Percentiles rank a stretch among this genome's conserved stretches.
These are phyloP conservation scores for Rallus limicola DNA, from an alignment of 2,113 vertebrate genomes.

Conservation along the genomic window DNA sequence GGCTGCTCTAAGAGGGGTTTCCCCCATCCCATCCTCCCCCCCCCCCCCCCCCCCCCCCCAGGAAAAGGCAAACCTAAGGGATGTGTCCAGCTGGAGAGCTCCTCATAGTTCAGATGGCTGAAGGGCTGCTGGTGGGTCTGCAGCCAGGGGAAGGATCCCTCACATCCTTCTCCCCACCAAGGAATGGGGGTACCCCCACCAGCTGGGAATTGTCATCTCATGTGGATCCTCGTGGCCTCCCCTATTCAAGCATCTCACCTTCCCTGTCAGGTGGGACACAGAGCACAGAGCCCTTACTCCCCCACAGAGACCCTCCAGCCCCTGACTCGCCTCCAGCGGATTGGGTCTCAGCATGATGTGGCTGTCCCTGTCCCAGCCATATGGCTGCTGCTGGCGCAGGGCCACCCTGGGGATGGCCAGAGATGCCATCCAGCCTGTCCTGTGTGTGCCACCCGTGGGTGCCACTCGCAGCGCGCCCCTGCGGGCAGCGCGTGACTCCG, in stretches of 20 bases:
- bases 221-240: accelerated
- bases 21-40: too few species aligned
- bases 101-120: neutral
- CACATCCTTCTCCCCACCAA: too few species aligned
- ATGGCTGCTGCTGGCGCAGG: too few species aligned
- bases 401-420: too few species aligned
- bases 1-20: neutral
- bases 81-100: too few species aligned
- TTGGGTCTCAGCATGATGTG: accelerated
- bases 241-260: accelerated
- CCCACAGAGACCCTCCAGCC: accelerated
- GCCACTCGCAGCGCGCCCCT: too few species aligned
- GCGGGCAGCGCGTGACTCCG: neutral
- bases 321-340: accelerated
- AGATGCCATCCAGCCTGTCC: accelerated
- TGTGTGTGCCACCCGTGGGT: too few species aligned
- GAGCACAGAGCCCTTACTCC: neutral
- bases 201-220: neutral
- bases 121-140: neutral
- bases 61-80: neutral
- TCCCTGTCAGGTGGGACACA: too few species aligned
- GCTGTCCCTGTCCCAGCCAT: too few species aligned
- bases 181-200: neutral
- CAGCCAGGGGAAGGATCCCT: neutral
- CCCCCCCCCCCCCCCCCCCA: too few species aligned